A percentile compares a stretch with the other conserved stretches of the same genome.
phyloP scores from a whole-genome alignment of 2,797 vertebrate genomes.

The Esox lucius region DNA sequence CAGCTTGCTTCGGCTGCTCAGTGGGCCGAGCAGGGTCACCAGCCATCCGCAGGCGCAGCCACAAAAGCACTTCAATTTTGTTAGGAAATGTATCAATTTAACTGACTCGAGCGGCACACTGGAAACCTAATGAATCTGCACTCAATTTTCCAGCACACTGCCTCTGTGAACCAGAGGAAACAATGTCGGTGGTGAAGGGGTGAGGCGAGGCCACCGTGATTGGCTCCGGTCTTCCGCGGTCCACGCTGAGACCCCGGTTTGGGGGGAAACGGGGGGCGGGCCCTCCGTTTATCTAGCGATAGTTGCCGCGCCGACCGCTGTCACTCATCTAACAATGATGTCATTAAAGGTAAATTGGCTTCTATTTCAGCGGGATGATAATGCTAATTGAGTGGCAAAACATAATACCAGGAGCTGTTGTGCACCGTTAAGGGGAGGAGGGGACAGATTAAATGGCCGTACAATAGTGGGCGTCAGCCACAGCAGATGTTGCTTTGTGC shows the following conservation, averaged over 20 bases:
- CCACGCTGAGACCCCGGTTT: slow-evolving; percentile 79
- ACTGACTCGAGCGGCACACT: slow-evolving; percentile 99
- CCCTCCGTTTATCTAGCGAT: slow-evolving; percentile 85
- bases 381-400: slow-evolving; percentile 99
- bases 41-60: slow-evolving; percentile 95
- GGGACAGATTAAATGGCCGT: slow-evolving; percentile 96
- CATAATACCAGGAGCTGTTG: slow-evolving; percentile 99
- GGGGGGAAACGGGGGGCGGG: slow-evolving; percentile 80
- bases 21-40: slow-evolving; percentile 99
- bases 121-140: slow-evolving; percentile 99
- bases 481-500: slow-evolving; percentile 99
- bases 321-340: slow-evolving; percentile 99
- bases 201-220: slow-evolving; percentile 83
- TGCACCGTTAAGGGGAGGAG: slow-evolving; percentile 91
- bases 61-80: slow-evolving; percentile 99
- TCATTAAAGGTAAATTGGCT: slow-evolving; percentile 99
- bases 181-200: slow-evolving; percentile 94
- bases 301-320: slow-evolving; percentile 80
- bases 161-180: slow-evolving; percentile 97
- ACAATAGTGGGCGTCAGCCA: slow-evolving; percentile 96
- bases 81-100: slow-evolving; percentile 99
- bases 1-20: slow-evolving; percentile 98
- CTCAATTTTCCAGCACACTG: slow-evolving; percentile 99
- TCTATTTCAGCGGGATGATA: slow-evolving; percentile 99
- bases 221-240: slow-evolving; percentile 73